Conservation (phyloP, 2,797 vertebrate species). For the Enteromius thamalakanensis region DNA sequence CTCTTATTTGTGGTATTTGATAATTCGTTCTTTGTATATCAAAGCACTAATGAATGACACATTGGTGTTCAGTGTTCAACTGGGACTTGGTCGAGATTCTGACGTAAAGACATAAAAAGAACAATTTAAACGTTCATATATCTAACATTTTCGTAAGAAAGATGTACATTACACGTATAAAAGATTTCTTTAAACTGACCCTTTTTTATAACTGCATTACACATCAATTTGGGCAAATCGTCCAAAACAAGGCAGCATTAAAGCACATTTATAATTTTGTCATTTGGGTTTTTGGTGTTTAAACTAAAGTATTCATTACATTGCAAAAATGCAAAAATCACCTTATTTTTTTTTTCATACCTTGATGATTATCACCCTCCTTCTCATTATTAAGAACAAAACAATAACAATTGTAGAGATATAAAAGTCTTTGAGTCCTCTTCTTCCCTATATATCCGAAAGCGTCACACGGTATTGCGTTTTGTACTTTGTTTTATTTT, state of each 20-base stretch:
- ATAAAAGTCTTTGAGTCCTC: neutral
- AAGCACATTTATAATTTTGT: neutral
- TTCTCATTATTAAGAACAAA: neutral
- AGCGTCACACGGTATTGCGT: neutral
- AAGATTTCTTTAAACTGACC: neutral
- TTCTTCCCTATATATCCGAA: neutral
- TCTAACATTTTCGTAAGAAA: neutral
- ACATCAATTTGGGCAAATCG: neutral
- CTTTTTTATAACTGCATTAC: neutral
- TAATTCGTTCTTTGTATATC: neutral
- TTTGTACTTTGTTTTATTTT: neutral
- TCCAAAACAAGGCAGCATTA: neutral
- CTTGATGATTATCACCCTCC: neutral
- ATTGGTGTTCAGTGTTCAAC: neutral
- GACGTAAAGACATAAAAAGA: neutral
- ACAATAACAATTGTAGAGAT: neutral
- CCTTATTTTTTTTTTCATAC: neutral
- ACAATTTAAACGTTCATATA: neutral
- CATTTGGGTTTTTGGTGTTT: neutral
- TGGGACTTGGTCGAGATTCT: neutral
- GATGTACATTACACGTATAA: neutral
- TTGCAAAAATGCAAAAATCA: neutral
- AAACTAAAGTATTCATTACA: neutral
- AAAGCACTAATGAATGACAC: neutral
- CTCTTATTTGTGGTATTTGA: neutral